phyloP scores from a whole-genome alignment of 1,140 invertebrate species.

The Amphibalanus amphitrite region DNA sequence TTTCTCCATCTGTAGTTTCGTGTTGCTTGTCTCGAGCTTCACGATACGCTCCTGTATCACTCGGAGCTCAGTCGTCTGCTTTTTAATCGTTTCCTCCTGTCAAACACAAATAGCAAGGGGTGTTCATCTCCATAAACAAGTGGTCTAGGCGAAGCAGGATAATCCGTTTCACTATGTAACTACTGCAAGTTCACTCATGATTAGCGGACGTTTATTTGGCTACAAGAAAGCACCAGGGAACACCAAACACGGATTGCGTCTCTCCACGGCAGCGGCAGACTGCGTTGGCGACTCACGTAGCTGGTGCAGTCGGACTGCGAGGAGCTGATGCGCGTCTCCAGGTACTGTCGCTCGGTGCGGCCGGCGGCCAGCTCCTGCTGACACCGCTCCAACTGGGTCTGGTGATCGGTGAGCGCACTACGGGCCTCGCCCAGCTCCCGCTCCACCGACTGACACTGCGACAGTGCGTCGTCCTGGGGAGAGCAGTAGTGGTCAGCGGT shows the following conservation, averaged over 20 bases:
- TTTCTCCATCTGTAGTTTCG: neutral
- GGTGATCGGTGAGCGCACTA: neutral
- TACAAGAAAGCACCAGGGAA: too few relatives aligned
- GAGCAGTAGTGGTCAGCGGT: too few relatives aligned
- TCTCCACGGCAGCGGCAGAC: too few relatives aligned
- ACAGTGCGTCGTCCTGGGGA: neutral
- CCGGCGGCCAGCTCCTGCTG: neutral
- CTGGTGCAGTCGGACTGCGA: neutral
- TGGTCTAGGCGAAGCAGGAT: too few relatives aligned
- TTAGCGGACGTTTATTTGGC: too few relatives aligned
- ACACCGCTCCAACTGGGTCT: neutral
- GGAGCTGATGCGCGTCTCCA: neutral
- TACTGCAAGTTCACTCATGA: too few relatives aligned
- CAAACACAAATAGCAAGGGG: too few relatives aligned
- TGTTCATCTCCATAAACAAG: too few relatives aligned
- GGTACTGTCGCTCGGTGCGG: neutral
- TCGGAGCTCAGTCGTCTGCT: neutral
- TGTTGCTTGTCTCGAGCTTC: neutral
- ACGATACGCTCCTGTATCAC: neutral
- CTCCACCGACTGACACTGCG: neutral
- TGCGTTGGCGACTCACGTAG: neutral
- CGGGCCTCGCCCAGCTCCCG: neutral
- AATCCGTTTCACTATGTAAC: too few relatives aligned
- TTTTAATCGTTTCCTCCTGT: neutral
- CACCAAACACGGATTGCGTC: too few relatives aligned